Base-by-base conservation (phyloP, 53 echinoderm and acorn worm species). In the Crossaster papposus region DNA sequence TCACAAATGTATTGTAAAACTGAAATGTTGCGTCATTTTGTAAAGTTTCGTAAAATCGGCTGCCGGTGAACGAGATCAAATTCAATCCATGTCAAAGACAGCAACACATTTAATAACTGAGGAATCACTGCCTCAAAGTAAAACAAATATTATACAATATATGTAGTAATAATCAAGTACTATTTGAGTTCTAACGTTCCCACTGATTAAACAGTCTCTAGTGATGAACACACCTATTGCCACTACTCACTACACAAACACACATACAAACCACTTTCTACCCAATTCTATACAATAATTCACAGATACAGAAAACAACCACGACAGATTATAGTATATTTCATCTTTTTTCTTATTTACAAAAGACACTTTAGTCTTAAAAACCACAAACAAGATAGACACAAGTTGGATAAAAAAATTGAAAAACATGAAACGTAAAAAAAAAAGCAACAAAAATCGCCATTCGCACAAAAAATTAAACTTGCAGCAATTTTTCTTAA, bases 261-360 rank as follows among this genome's bases (percentile, higher is more conserved):
- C 36, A 32, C 85, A 29, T 18, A 79, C 28, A 71, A n/a, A 9
- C 9, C 44, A 72, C 31, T 72, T 33, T 22, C 51, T 35, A 87
- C 77, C 76, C 33, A 34, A 76, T 87, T 31, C 44, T 44, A 44
- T 87, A 87, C 87, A 87, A 80, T 62, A 87, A 58, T 87, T 87
- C 77, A 76, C 63, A 77, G 50, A 76, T 33, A 76, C 20, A 28
- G 1, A 32, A 79, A 65, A 70, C 24, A 84, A 28, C n/a, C 34
- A 33, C 76, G 26, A 85, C 77, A 76, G 34, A 73, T 72, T 13
- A 85, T 74, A 37, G 87, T 87, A 87, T 75, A 87, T 87, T 87
- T 87, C 28, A 87, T 87, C 87, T 87, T 22, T 87, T 22, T 58
- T 87, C 76, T 22, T 87, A 87, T 87, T 63, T 87, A 87, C 87